Evolutionary conservation across 1,140 invertebrate species (phyloP).

Genomic region (Brachionus paranguensis): DNA sequence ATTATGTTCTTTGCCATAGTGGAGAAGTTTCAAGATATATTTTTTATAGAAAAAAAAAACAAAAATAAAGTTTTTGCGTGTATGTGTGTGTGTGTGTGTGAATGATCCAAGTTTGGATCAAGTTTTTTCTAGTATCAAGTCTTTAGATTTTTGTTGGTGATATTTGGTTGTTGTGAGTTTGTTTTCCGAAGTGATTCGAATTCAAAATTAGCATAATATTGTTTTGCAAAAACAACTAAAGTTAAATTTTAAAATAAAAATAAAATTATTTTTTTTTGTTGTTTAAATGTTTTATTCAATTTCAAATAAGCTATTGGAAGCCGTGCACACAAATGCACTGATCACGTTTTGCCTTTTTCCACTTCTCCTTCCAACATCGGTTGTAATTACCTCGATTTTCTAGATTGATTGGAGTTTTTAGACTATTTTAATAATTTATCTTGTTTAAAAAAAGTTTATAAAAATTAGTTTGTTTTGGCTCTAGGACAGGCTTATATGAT

Average conservation of each 20-base stretch:
- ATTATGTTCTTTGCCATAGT: constrained; percentile 3
- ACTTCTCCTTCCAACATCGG: not conserved
- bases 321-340: not conserved
- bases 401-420: not conserved
- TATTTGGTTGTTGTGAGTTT: not conserved
- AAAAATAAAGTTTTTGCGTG: not conserved
- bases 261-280: not conserved
- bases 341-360: not conserved
- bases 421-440: not conserved
- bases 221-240: constrained; percentile 14
- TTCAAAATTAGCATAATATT: constrained; percentile 30
- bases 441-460: not conserved
- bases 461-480: too few species aligned
- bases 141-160: not conserved
- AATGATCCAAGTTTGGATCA: not conserved
- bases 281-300: not conserved
- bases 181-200: not conserved
- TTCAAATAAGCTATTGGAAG: not conserved
- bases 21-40: constrained; percentile 16
- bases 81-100: not conserved
- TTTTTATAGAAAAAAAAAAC: not conserved
- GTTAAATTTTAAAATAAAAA: not conserved
- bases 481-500: too few species aligned
- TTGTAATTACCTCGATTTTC: not conserved
- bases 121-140: not conserved